phyloP scores from a whole-genome alignment of 2,888 invertebrate genomes.

The Drosophila setosimentum region DNA sequence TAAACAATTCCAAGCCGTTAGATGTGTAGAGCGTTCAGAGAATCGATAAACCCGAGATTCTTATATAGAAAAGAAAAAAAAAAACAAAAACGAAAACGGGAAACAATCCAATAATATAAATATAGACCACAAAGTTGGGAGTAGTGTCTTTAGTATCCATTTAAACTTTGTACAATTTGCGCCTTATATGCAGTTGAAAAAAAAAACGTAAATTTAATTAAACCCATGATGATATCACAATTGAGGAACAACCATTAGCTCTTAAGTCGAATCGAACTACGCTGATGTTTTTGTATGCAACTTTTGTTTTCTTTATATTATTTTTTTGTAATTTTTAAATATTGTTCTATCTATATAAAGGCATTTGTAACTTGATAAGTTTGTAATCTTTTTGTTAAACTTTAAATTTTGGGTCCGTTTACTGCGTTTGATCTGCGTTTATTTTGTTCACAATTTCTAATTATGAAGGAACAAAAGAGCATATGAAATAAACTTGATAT shows the following conservation, averaged over 20 bases:
- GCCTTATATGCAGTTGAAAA: constrained; percentile 49
- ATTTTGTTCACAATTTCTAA: constrained; percentile 13
- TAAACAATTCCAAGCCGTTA: constrained; percentile 59
- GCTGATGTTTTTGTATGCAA: constrained; percentile 37
- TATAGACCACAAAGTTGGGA: constrained; percentile 41
- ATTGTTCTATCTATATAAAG: constrained; percentile 20
- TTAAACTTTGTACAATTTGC: constrained; percentile 36
- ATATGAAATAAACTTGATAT: constrained; percentile 43
- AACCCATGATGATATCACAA: constrained; percentile 40
- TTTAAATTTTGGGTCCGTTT: constrained; percentile 18
- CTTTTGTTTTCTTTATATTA: constrained; percentile 10
- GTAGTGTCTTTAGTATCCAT: constrained; percentile 69
- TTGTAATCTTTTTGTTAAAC: constrained; percentile 31
- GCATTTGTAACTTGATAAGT: constrained; percentile 50
- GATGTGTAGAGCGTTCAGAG: constrained; percentile 34
- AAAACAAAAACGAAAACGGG: not conserved
- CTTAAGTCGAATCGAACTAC: constrained; percentile 41
- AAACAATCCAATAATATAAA: constrained; percentile 21
- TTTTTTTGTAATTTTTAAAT: constrained; percentile 14
- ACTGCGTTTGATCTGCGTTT: constrained; percentile 22
- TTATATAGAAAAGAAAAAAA: constrained; percentile 19
- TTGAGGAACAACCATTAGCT: constrained; percentile 56
- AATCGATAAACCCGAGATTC: constrained; percentile 34
- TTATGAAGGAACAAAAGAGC: constrained; percentile 12
- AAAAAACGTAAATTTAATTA: constrained; percentile 26